Evolutionary conservation across 1,140 invertebrate species (phyloP).

Genomic region (Brachionus plicatilis): DNA sequence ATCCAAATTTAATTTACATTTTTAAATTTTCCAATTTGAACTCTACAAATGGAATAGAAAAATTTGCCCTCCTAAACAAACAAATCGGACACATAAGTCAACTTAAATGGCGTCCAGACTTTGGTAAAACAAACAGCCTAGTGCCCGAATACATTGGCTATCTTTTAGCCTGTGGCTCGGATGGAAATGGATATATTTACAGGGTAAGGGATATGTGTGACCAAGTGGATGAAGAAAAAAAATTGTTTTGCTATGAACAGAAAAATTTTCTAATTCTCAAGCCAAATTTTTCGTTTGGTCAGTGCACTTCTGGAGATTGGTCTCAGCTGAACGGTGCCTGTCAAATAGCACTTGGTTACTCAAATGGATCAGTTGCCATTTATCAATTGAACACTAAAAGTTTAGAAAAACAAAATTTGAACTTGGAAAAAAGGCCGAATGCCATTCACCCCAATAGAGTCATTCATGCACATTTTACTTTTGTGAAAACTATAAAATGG

Average conservation of each 20-base stretch:
- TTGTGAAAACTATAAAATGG: constrained; percentile 31
- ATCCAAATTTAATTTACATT: constrained; percentile 31
- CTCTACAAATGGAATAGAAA: not conserved
- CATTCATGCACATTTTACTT: constrained; percentile 14
- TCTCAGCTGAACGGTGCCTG: not conserved
- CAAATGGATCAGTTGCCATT: not conserved
- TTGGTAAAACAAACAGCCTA: not conserved
- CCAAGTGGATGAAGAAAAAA: not conserved
- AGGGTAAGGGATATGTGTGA: not conserved
- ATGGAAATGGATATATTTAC: not conserved
- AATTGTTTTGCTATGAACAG: not conserved
- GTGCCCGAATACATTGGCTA: not conserved
- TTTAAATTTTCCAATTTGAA: not conserved
- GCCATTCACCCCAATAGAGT: not conserved
- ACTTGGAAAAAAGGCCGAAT: not conserved
- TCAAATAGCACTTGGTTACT: constrained; percentile 30
- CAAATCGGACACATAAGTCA: not conserved
- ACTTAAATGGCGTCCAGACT: not conserved
- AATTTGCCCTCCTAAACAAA: not conserved
- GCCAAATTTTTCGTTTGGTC: not conserved
- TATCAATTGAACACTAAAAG: not conserved
- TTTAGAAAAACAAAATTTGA: not conserved
- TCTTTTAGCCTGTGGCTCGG: constrained; percentile 6
- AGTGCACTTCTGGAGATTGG: constrained; percentile 33
- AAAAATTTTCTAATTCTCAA: not conserved